A percentile compares a stretch with the other conserved stretches of the same genome.
phyloP scores from a whole-genome alignment of 2,888 invertebrate genomes.

The Hypolimnas misippus region DNA sequence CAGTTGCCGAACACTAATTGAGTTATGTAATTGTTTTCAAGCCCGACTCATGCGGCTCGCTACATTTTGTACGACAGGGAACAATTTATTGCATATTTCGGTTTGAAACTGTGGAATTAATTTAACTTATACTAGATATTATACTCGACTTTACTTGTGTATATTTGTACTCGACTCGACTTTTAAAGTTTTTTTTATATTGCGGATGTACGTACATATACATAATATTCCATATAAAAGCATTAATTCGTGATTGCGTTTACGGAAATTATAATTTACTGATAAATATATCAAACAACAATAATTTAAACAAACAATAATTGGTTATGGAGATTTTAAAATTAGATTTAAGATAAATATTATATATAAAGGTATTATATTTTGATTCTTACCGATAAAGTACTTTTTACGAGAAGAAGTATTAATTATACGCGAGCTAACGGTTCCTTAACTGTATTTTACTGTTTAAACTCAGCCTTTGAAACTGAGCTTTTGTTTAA shows the following conservation, averaged over 20 bases:
- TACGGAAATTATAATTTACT: no score
- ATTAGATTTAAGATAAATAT: neutral
- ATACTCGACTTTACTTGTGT: neutral
- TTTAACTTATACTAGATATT: slow-evolving; percentile 1
- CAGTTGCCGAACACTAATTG: slow-evolving; percentile 16
- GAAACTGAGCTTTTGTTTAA: slow-evolving; percentile 9
- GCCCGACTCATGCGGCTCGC: slow-evolving; percentile 7
- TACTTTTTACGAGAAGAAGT: neutral
- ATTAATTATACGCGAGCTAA: slow-evolving; percentile 2
- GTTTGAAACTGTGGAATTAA: slow-evolving; percentile 12
- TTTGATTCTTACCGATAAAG: neutral
- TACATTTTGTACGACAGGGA: slow-evolving; percentile 10
- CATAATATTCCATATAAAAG: no score
- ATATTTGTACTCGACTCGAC: neutral
- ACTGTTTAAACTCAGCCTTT: slow-evolving; percentile 2
- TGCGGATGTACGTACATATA: no score
- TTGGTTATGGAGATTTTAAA: no score
- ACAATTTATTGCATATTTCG: slow-evolving; percentile 12
- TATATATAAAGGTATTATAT: neutral
- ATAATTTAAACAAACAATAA: no score
- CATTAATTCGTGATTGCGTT: no score
- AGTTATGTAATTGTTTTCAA: slow-evolving; percentile 26
- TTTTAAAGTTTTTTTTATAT: no score
- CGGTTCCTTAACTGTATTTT: neutral
- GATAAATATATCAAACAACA: no score